Conservation (phyloP, 2,797 vertebrate species). For the Xiphophorus birchmanni region DNA sequence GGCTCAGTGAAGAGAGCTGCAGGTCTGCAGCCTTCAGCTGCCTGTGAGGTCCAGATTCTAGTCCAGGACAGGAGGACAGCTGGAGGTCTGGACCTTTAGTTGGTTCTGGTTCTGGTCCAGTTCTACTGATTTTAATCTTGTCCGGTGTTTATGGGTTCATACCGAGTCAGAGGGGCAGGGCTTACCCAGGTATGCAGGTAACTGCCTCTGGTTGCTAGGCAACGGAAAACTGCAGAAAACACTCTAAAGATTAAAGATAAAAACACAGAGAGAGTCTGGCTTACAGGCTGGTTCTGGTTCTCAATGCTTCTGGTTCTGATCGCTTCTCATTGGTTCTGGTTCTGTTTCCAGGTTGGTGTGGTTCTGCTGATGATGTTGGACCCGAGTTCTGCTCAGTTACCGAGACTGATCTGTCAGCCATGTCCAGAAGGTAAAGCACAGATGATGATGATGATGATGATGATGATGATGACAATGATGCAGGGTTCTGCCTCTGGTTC, state of each 20-base stretch:
- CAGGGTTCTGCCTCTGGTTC: neutral
- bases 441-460: neutral
- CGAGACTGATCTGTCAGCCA: neutral
- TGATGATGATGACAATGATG: neutral
- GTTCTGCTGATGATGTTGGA: neutral
- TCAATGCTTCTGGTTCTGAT: neutral
- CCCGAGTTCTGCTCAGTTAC: neutral
- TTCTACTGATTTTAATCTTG: neutral
- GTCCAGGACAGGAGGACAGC: neutral
- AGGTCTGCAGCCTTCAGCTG: neutral
- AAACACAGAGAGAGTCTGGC: neutral
- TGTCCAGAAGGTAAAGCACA: neutral
- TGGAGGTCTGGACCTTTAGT: neutral
- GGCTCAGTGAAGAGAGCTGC: neutral
- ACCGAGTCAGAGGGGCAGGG: neutral
- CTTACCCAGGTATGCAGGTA: neutral
- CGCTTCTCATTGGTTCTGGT: neutral
- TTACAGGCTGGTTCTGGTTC: neutral
- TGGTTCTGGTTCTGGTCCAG: neutral
- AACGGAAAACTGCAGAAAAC: neutral
- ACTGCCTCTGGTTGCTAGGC: slow-evolving; percentile 17
- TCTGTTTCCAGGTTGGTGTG: neutral
- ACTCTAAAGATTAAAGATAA: no score
- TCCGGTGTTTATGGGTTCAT: neutral
- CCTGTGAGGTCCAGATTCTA: neutral